These are phyloP conservation scores for Dusona sp. DNA, from an alignment of 2,888 invertebrate genomes.

Conservation along the genomic window DNA sequence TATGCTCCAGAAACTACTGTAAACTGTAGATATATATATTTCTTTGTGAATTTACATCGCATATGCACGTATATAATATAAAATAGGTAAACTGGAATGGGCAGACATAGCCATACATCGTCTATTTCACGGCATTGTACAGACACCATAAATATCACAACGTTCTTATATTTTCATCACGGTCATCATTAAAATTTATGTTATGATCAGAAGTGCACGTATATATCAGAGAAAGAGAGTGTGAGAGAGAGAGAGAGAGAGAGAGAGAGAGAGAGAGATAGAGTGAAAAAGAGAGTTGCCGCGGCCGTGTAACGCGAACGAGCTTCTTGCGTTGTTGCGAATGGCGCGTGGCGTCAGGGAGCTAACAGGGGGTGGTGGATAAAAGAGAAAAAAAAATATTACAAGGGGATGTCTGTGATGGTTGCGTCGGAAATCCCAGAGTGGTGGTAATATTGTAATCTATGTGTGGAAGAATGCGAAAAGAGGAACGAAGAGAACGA, in stretches of 20 bases:
- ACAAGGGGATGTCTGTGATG: constrained; percentile 55
- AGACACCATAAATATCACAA: constrained; percentile 80
- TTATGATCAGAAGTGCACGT: constrained; percentile 83
- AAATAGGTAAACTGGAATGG: constrained; percentile 14
- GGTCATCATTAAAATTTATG: constrained; percentile 84
- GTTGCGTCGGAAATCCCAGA: constrained; percentile 68
- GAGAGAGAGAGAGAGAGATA: not conserved
- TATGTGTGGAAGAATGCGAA: constrained; percentile 83
- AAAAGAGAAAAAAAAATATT: constrained; percentile 44
- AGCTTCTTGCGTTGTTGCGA: constrained; percentile 50
- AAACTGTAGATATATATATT: not conserved
- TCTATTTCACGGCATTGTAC: constrained; percentile 56
- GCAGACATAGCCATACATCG: constrained; percentile 25
- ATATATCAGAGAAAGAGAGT: constrained; percentile 77
- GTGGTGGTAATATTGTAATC: constrained; percentile 83
- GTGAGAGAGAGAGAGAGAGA: constrained; percentile 33
- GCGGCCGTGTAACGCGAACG: constrained; percentile 47
- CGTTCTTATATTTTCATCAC: constrained; percentile 85
- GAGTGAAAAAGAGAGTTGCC: constrained; percentile 28
- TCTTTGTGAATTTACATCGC: not conserved
- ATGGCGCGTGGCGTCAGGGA: constrained; percentile 49
- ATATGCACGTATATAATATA: not conserved
- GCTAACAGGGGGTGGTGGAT: constrained; percentile 36
- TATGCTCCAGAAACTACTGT: not conserved
- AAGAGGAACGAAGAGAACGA: constrained; percentile 75